These are phyloP conservation scores for Rhea pennata DNA, from an alignment of 2,113 vertebrate genomes.

Conservation along the genomic window DNA sequence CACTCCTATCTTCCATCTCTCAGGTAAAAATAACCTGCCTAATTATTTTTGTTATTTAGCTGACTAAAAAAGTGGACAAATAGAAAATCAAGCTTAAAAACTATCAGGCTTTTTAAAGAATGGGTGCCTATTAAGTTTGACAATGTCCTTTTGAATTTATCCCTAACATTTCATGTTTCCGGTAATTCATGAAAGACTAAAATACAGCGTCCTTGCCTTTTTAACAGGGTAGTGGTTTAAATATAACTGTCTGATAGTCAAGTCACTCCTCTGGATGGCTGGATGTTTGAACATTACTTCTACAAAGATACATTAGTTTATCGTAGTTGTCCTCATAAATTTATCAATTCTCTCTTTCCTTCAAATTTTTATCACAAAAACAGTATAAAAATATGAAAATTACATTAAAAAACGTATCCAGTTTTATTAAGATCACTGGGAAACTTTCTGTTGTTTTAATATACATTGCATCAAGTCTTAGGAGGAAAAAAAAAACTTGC, in stretches of 20 bases:
- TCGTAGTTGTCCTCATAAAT: accelerated
- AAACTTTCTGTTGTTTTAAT: background rate
- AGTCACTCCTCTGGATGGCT: slow-evolving; percentile 31
- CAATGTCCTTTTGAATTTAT: slow-evolving; percentile 27
- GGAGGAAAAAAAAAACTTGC: background rate
- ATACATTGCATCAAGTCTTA: background rate
- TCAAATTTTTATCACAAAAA: background rate
- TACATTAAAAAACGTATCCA: background rate
- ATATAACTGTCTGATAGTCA: background rate
- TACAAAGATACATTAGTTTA: background rate
- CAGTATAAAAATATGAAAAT: background rate
- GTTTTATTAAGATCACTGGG: background rate
- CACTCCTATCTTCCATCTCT: background rate
- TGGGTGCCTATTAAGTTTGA: background rate
- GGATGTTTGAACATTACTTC: background rate
- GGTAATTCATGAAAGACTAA: slow-evolving; percentile 16
- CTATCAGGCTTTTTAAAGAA: background rate
- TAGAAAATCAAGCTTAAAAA: background rate
- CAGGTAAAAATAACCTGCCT: background rate
- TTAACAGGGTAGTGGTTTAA: slow-evolving; percentile 26
- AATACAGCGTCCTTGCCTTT: slow-evolving; percentile 48
- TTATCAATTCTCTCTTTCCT: background rate
- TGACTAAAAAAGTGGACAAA: background rate
- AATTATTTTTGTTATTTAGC: background rate
- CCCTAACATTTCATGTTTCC: slow-evolving; percentile 6